Conservation (phyloP, 2,888 invertebrate species). For the Aricia artaxerxes region DNA sequence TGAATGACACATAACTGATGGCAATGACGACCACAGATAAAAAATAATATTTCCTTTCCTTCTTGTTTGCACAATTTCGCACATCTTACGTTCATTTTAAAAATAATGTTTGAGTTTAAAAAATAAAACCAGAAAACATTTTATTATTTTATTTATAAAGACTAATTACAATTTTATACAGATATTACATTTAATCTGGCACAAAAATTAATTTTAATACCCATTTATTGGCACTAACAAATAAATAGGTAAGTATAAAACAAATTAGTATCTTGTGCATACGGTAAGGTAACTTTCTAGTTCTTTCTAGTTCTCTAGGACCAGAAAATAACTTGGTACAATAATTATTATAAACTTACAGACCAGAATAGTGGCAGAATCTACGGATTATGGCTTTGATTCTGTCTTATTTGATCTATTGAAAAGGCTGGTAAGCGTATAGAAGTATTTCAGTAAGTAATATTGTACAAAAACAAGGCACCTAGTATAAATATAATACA, state of each 20-base stretch:
- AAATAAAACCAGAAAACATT: constrained; percentile 15
- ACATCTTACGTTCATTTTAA: no score
- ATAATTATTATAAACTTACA: not conserved
- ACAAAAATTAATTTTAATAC: not conserved
- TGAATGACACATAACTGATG: not conserved
- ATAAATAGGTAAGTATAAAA: constrained; percentile 16
- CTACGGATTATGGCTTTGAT: constrained; percentile 12
- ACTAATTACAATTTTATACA: constrained; percentile 20
- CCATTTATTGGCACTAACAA: not conserved
- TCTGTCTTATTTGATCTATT: not conserved
- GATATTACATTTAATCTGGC: constrained; percentile 18
- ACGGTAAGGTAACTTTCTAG: not conserved
- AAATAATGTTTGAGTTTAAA: no score
- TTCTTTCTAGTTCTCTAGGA: not conserved
- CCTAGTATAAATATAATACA: constrained; percentile 10
- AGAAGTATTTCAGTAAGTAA: not conserved
- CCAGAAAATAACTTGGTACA: not conserved
- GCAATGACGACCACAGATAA: not conserved
- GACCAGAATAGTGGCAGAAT: not conserved
- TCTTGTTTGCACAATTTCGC: not conserved
- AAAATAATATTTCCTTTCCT: not conserved
- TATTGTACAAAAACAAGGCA: not conserved
- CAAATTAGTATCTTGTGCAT: not conserved
- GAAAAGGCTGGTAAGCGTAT: not conserved
- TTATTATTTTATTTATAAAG: constrained; percentile 23